Conservation (phyloP, 2,797 vertebrate genomes). For the Neostethus bicornis region DNA sequence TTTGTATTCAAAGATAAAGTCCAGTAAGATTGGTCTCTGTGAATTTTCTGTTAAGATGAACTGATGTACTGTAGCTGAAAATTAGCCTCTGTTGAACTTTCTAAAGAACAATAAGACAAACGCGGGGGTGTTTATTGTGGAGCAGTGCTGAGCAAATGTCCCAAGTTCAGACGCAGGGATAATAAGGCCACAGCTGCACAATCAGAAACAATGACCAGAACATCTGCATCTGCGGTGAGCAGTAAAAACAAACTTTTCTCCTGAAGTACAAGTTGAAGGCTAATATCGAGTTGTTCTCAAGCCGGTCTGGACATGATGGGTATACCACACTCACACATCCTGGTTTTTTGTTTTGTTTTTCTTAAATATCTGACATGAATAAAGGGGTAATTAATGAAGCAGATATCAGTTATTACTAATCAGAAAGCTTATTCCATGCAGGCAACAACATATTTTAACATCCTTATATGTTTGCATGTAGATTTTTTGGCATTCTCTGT, state of each 20-base stretch:
- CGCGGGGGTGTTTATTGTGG: conserved; percentile 5
- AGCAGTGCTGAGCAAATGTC: conserved; percentile 6
- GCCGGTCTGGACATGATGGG: background rate
- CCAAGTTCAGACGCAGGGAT: conserved; percentile 1
- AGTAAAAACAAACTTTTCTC: background rate
- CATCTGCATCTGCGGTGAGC: conserved; percentile 1
- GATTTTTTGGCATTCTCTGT: too few species aligned
- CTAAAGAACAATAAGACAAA: background rate
- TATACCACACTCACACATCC: too few species aligned
- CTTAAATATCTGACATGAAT: background rate
- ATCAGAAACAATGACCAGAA: background rate
- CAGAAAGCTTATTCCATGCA: too few species aligned
- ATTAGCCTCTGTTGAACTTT: background rate
- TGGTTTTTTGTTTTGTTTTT: too few species aligned
- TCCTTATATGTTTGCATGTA: background rate
- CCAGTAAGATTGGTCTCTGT: background rate
- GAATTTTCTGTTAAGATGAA: conserved; percentile 1
- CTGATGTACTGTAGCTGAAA: background rate
- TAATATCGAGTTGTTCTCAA: background rate
- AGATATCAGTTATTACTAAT: too few species aligned
- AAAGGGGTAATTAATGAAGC: too few species aligned
- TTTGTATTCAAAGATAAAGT: background rate
- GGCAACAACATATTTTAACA: too few species aligned
- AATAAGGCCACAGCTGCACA: conserved; percentile 11
- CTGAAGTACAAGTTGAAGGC: background rate